Base-by-base conservation (phyloP, 1,140 invertebrate genomes). In the Agrypnia vestita region DNA sequence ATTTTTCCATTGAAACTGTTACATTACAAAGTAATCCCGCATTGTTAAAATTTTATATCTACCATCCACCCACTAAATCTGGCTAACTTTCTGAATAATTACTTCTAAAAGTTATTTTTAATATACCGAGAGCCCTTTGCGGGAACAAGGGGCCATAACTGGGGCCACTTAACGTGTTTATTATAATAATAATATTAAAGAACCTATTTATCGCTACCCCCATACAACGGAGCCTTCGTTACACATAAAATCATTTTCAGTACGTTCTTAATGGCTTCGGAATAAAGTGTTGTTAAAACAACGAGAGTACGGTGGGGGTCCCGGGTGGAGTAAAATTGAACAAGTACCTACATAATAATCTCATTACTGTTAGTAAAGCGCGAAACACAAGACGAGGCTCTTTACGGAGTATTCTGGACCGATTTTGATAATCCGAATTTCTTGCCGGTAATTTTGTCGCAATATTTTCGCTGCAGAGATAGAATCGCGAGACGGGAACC, bases 201-300 rank as follows among this genome's bases (percentile, higher is more conserved):
- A 15, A 76, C 75, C 75, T 76, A 76, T 76, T 76, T 69, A 69
- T 64, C 25, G 51, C 53, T 78, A 43, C 59, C 73, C 73, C 43
- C 17, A 49, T 61, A 67, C 10, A 78, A 71, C 62, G 62, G 64
- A 25, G 47, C 19, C 76, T 71, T 69, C 69, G 76, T 78, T 78
- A 62, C 75, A 67, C 59, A 78, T 78, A 73, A 76, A 78, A 81
- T 78, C 61, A 72, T 77, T 67, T 78, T 81, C 76, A 81, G 80
- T 81, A 35, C 25, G 25, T 35, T 59, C 76, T 73, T 56, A 75
- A 81, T 76, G 59, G 74, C 44, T 47, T 77, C 25, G 43, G 75
- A 72, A 78, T 80, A 81, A 78, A 77, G 80, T 81, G 62, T 77
- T 62, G 80, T 81, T 71, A 81, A 77, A 81, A 74, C 74, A 55